Base-by-base conservation (phyloP, 2,797 vertebrate species). In the Capromys pilorides region DNA sequence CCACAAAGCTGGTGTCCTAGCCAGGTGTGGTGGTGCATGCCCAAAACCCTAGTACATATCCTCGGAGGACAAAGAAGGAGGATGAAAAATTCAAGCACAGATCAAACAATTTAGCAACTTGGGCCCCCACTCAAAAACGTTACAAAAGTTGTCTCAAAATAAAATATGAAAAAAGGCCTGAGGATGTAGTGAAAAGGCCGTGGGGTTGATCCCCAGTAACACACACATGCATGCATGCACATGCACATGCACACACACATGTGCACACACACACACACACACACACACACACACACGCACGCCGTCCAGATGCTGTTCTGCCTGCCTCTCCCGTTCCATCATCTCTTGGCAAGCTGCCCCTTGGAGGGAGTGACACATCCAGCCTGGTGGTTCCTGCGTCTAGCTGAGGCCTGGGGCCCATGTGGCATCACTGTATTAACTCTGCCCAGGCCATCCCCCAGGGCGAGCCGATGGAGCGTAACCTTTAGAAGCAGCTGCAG, bases 401-500 rank as follows among this genome's bases (percentile, higher is more conserved):
- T 78, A 67, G 73, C 90, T 28, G 51, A 84, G 92, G 86, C 91
- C 86, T 36, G 9, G 64, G 62, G 89, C 91, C 95, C 54, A 19
- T 41, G 77, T 51, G 83, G 86, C 94, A 91, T 67, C 59, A 22
- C 93, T 26, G 0, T 26, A 87, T 87, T 87, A 90, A 91, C 85
- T 85, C 93, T 83, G 95, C 54, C 51, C 1, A 77, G 84, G n/a
- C n/a, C n/a, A n/a, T 89, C 87, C 97, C 94, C 95, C 93, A 89
- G 95, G 96, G 95, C 26, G 83, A 75, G 84, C 12, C 82, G 95
- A 96, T 71, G 64, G 92, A 94, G 94, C 77, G 5, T 91, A 89
- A 97, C 96, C 97, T 97, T 96, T 96, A 5, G 49, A 88, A 97
- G 95, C 97, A 97, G 96, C 96, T 96, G 95, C 93, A 91, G 94